Conservation (phyloP, 2,888 invertebrate species). For the Erebia palarica region DNA sequence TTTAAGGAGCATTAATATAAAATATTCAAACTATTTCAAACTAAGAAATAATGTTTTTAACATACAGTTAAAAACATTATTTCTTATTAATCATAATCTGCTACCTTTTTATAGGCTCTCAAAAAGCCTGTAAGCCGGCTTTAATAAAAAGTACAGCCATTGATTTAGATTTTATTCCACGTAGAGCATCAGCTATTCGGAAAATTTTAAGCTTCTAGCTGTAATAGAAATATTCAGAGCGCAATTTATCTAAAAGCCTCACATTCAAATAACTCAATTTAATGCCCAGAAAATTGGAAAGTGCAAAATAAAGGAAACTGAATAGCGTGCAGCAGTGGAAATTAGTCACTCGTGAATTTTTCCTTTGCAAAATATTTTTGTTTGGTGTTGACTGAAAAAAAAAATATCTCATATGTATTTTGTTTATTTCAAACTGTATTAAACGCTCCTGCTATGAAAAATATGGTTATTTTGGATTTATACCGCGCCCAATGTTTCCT, state of each 20-base stretch:
- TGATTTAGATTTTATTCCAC: constrained; percentile 11
- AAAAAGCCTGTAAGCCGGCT: not conserved
- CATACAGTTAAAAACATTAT: not conserved
- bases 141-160: not conserved
- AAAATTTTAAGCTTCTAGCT: not conserved
- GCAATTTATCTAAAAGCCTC: constrained; percentile 14
- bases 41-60: too few species aligned
- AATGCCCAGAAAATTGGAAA: constrained; percentile 19
- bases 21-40: too few species aligned
- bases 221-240: constrained; percentile 8
- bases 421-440: not conserved
- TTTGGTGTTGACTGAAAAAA: not conserved
- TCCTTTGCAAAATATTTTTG: constrained; percentile 13
- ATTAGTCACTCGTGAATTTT: constrained; percentile 14
- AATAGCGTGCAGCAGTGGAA: constrained; percentile 9
- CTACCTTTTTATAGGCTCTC: not conserved
- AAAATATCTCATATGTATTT: not conserved
- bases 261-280: constrained; percentile 15
- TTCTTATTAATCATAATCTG: not conserved
- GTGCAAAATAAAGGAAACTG: constrained; percentile 14
- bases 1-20: too few species aligned
- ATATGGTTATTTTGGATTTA: not conserved
- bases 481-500: too few species aligned
- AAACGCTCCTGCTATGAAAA: not conserved
- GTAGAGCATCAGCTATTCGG: not conserved